These are phyloP conservation scores for Papio anubis DNA, from an alignment of 2,113 vertebrate species.

Conservation along the genomic window DNA sequence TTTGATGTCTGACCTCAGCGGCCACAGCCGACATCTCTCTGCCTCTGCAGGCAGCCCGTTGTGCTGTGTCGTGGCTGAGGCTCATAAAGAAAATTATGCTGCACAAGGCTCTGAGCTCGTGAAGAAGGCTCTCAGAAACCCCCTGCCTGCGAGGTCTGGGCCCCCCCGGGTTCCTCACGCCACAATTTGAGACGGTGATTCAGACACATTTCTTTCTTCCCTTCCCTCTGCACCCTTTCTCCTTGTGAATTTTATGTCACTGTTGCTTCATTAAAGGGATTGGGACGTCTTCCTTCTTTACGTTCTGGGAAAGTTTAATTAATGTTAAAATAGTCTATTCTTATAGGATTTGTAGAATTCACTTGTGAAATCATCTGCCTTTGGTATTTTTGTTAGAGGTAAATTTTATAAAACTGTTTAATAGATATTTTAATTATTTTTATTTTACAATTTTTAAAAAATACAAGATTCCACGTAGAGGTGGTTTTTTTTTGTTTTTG, in stretches of 20 bases:
- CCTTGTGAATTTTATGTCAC: rapidly evolving
- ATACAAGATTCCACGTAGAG: no score
- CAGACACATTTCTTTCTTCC: rapidly evolving
- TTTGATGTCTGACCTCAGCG: neutral
- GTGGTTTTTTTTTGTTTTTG: no score
- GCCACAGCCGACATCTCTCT: neutral
- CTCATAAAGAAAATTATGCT: no score
- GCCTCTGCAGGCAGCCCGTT: neutral
- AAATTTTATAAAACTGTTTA: neutral
- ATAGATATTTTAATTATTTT: neutral
- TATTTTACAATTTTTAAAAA: no score
- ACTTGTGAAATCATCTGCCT: neutral
- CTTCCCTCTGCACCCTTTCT: neutral
- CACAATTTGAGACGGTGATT: rapidly evolving
- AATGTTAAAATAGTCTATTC: no score
- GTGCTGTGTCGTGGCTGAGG: no score
- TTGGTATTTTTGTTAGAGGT: neutral
- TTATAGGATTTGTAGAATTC: neutral
- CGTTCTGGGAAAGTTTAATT: neutral
- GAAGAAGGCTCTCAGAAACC: no score
- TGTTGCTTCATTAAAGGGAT: neutral
- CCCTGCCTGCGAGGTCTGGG: no score
- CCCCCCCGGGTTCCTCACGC: neutral
- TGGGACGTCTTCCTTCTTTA: neutral
- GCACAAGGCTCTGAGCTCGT: no score